phyloP scores from a whole-genome alignment of 2,888 invertebrate genomes.

The Notocelia uddmanniana region DNA sequence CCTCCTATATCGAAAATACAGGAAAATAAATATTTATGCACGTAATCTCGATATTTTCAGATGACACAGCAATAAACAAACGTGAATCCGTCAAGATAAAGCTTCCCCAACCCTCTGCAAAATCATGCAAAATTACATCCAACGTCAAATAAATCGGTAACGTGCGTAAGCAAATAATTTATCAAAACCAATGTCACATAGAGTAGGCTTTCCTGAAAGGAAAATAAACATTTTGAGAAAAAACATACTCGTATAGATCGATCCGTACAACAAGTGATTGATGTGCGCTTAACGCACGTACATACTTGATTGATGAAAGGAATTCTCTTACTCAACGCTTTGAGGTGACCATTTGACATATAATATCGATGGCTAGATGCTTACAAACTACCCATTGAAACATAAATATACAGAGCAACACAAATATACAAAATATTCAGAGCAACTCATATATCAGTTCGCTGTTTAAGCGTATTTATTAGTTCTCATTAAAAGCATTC shows the following conservation, averaged over 20 bases:
- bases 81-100: conserved; percentile 6
- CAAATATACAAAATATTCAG: conserved; percentile 3
- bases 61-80: conserved; percentile 2
- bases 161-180: conserved; percentile 66
- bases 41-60: background rate
- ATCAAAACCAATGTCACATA: conserved; percentile 72
- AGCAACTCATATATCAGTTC: background rate
- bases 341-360: conserved; percentile 49
- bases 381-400: background rate
- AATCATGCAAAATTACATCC: conserved; percentile 33
- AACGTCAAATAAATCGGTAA: conserved; percentile 52
- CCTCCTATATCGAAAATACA: too few species aligned
- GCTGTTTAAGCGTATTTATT: conserved; percentile 12
- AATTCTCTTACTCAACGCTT: conserved; percentile 53
- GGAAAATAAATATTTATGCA: too few species aligned
- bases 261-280: conserved; percentile 59
- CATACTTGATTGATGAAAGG: conserved; percentile 58
- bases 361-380: background rate
- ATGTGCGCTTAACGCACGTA: conserved; percentile 54
- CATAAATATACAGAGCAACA: background rate
- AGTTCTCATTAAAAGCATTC: conserved; percentile 17
- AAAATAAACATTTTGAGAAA: conserved; percentile 66
- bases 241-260: conserved; percentile 64
- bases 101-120: conserved; percentile 11
- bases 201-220: conserved; percentile 56